Percentiles rank a stretch among this genome's conserved stretches.
These are phyloP conservation scores for Diogma glabrata DNA, from an alignment of 2,888 invertebrate species.

Conservation along the genomic window DNA sequence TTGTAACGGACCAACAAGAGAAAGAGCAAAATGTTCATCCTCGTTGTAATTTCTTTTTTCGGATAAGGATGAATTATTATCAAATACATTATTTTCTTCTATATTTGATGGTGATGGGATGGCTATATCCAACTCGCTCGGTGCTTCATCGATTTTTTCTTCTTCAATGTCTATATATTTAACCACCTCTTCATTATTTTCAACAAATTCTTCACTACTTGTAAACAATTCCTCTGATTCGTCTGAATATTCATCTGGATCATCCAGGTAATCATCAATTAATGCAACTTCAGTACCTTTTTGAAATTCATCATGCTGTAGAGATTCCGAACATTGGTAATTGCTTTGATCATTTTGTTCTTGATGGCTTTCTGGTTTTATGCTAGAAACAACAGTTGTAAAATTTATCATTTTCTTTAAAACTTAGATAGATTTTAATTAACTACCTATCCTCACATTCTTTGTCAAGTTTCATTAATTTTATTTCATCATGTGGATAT, in stretches of 20 bases:
- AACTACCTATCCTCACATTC: too few species aligned
- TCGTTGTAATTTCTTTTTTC: slow-evolving; percentile 18
- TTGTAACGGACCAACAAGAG: slow-evolving; percentile 24
- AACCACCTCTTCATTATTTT: not conserved
- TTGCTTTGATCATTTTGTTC: too few species aligned
- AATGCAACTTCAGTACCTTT: too few species aligned
- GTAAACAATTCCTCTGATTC: not conserved
- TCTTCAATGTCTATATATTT: not conserved
- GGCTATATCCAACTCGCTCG: not conserved
- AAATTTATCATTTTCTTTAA: too few species aligned
- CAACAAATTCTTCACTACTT: not conserved
- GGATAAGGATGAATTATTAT: slow-evolving; percentile 16
- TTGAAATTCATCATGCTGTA: too few species aligned
- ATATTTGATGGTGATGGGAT: too few species aligned
- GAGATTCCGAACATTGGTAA: too few species aligned
- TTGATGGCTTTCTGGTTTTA: too few species aligned
- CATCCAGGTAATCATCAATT: not conserved
- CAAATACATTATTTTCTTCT: not conserved
- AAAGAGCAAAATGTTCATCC: slow-evolving; percentile 24
- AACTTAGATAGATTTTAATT: too few species aligned
- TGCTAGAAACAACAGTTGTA: too few species aligned
- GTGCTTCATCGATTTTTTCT: not conserved
- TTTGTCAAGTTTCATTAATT: too few species aligned
- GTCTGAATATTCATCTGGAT: not conserved
- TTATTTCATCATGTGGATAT: slow-evolving; percentile 12